Conservation (phyloP, 1,140 invertebrate genomes). For the Brachystomella parvula region DNA sequence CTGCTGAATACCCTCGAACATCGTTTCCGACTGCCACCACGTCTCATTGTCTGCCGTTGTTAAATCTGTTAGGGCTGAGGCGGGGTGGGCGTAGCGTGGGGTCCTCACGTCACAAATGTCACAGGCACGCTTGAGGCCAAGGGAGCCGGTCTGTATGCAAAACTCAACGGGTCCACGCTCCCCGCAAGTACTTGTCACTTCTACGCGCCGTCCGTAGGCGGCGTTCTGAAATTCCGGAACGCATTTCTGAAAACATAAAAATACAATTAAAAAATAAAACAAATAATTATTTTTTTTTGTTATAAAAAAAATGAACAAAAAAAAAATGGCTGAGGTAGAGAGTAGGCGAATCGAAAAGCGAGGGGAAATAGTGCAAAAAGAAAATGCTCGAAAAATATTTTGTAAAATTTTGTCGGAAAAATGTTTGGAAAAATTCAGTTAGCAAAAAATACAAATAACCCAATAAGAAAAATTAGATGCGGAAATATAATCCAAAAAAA, state of each 20-base stretch:
- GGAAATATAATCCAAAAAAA: not conserved
- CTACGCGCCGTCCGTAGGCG: slow-evolving; percentile 75
- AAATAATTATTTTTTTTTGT: too few species aligned
- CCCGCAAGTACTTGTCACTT: slow-evolving; percentile 93
- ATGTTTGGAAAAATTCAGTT: not conserved
- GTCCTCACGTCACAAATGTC: slow-evolving; percentile 51
- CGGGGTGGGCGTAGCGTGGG: slow-evolving; percentile 56
- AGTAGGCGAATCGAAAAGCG: too few species aligned
- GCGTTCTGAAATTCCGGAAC: slow-evolving; percentile 94
- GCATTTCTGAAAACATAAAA: slow-evolving; percentile 68
- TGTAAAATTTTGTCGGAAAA: too few species aligned
- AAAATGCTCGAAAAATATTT: too few species aligned
- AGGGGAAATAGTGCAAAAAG: too few species aligned
- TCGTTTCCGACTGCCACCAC: slow-evolving; percentile 98
- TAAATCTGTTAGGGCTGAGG: slow-evolving; percentile 79
- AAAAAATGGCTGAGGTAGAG: too few species aligned
- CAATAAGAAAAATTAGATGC: not conserved
- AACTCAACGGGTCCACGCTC: slow-evolving; percentile 64
- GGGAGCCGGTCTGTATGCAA: slow-evolving; percentile 76
- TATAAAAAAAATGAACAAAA: too few species aligned
- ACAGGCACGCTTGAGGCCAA: slow-evolving; percentile 50
- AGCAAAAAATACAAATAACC: not conserved
- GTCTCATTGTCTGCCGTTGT: slow-evolving; percentile 82
- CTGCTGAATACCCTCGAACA: slow-evolving; percentile 83
- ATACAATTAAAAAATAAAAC: not conserved